Evolutionary conservation across 2,797 vertebrate genomes (phyloP).

Genomic region (Paramormyrops hopkinsi): DNA sequence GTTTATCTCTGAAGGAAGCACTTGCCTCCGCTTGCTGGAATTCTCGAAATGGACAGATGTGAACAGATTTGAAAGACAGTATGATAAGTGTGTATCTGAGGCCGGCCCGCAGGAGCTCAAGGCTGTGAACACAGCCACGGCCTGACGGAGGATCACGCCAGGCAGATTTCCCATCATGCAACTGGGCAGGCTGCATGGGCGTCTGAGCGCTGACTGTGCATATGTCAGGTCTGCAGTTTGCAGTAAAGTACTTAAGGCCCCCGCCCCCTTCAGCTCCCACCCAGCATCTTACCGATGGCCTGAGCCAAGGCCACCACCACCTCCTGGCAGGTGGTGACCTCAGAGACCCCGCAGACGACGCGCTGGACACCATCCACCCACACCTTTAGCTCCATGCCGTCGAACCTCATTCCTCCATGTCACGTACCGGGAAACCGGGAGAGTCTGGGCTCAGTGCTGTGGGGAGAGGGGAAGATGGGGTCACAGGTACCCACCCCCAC

Average conservation of each 20-base stretch:
- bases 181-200: not conserved
- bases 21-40: not conserved
- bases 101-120: not conserved
- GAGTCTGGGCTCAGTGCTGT: not conserved
- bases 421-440: not conserved
- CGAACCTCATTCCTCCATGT: slow-evolving; percentile 25
- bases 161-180: not conserved
- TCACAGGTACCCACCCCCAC: not conserved
- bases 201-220: not conserved
- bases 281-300: slow-evolving; percentile 78
- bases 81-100: not conserved
- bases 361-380: slow-evolving; percentile 98
- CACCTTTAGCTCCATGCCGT: slow-evolving; percentile 93
- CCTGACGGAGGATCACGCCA: not conserved
- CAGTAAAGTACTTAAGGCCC: not conserved
- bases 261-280: too few species aligned
- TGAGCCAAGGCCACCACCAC: slow-evolving; percentile 97
- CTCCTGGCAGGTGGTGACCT: slow-evolving; percentile 96
- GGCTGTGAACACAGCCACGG: not conserved
- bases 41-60: not conserved
- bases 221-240: not conserved
- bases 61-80: not conserved
- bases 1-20: not conserved
- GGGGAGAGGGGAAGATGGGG: not conserved
- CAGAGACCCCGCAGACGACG: slow-evolving; percentile 94